Evolutionary conservation across 2,113 vertebrate genomes (phyloP).

Genomic region (Ceuthmochares aereus): DNA sequence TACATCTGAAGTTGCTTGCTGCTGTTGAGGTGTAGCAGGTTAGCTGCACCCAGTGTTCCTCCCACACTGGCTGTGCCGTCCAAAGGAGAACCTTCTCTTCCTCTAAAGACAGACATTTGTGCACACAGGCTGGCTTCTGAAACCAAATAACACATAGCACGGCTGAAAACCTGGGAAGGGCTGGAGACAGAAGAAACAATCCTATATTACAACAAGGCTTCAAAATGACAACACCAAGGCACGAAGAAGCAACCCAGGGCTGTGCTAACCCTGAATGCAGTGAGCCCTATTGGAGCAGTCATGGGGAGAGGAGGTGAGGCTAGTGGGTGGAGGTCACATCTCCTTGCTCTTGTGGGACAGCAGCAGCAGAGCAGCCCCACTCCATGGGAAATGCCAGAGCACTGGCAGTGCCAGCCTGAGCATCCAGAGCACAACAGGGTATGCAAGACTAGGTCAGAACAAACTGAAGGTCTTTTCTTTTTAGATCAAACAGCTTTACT

Average conservation of each 20-base stretch:
- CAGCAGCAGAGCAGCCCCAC: rapidly evolving
- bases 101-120: background rate
- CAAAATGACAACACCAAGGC: background rate
- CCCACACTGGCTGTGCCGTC: rapidly evolving
- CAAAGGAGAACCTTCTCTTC: background rate
- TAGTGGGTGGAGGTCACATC: rapidly evolving
- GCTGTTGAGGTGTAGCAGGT: rapidly evolving
- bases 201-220: background rate
- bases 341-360: background rate
- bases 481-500: background rate
- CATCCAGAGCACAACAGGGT: background rate
- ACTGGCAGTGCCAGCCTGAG: background rate
- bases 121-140: background rate
- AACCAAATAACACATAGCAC: background rate
- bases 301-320: background rate
- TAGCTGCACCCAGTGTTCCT: background rate
- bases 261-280: rapidly evolving
- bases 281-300: background rate
- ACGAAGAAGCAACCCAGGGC: background rate
- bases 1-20: background rate
- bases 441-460: background rate
- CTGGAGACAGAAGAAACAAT: background rate
- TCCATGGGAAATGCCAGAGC: rapidly evolving
- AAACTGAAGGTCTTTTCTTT: background rate
- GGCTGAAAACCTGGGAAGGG: background rate